Evolutionary conservation across 2,113 vertebrate genomes (phyloP).

Genomic region (Motacilla tschutschensis): DNA sequence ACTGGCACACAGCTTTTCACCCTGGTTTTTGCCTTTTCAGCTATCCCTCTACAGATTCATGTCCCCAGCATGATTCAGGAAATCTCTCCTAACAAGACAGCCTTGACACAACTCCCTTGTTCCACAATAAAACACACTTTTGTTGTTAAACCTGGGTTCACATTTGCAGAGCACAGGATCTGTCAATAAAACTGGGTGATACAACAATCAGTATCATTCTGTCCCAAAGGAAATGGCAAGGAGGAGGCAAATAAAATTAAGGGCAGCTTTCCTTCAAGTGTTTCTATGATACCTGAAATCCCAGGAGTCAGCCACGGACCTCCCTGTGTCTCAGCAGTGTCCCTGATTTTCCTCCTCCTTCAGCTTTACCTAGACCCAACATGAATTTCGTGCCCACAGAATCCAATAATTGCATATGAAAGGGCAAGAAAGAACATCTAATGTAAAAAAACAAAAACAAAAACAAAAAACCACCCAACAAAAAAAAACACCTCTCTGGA

Average conservation of each 20-base stretch:
- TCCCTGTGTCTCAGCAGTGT: neutral
- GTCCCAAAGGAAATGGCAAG: neutral
- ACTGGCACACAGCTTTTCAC: fast-evolving
- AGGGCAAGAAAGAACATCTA: neutral
- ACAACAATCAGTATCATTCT: neutral
- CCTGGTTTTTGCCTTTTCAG: neutral
- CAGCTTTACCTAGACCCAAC: neutral
- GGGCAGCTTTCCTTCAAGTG: neutral
- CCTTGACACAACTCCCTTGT: neutral
- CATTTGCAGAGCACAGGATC: neutral
- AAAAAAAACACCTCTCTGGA: neutral
- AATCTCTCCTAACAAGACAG: neutral
- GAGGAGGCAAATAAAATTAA: neutral
- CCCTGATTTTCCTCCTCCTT: neutral
- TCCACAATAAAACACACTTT: neutral
- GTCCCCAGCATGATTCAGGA: neutral
- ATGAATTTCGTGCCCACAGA: fast-evolving
- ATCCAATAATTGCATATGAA: neutral
- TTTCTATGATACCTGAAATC: neutral
- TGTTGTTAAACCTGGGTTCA: neutral
- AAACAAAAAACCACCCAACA: too few relatives aligned
- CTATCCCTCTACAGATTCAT: fast-evolving
- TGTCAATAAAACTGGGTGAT: neutral
- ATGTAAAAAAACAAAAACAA: neutral
- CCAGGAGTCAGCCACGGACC: neutral